Evolutionary conservation across 2,113 vertebrate species (phyloP).

Genomic region (Tursiops truncatus): DNA sequence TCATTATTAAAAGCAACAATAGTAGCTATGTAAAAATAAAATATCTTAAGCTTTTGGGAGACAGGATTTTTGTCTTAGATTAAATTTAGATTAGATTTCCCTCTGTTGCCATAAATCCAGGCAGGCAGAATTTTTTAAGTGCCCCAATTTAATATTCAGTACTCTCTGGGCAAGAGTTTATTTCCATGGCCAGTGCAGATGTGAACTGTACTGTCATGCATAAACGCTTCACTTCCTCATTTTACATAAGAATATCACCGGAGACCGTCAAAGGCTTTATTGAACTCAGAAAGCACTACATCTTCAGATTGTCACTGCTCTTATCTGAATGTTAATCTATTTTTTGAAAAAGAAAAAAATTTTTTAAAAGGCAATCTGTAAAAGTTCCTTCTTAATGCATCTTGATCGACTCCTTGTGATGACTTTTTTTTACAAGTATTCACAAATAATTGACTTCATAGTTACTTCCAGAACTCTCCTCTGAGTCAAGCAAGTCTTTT

Average conservation of each 20-base stretch:
- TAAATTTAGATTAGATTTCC: neutral
- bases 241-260: neutral
- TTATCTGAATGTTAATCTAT: neutral
- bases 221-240: neutral
- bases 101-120: neutral
- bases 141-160: neutral
- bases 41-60: neutral
- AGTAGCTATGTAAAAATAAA: neutral
- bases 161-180: neutral
- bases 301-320: neutral
- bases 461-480: neutral
- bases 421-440: neutral
- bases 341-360: neutral
- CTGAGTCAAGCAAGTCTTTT: neutral
- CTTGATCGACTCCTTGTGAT: neutral
- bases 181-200: neutral
- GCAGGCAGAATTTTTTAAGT: neutral
- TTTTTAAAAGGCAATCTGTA: too few relatives aligned
- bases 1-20: neutral
- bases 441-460: neutral
- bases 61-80: neutral
- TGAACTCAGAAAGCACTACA: neutral
- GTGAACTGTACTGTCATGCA: too few relatives aligned
- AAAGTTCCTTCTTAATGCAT: neutral
- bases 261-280: neutral